Evolutionary conservation across 1,140 invertebrate genomes (phyloP).

Genomic region (Microplitis mediator): DNA sequence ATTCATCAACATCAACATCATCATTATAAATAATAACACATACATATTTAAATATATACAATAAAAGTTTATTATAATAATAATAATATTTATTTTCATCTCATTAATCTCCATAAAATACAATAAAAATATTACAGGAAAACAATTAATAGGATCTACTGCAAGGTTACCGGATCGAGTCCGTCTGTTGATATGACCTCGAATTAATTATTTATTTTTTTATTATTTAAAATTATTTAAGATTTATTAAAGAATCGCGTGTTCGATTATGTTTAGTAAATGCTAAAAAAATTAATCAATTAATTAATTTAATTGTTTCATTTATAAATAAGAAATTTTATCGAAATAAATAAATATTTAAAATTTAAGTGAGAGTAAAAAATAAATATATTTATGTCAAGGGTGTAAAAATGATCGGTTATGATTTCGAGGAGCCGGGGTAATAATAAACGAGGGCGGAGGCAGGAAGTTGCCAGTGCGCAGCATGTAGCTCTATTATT

Average conservation of each 20-base stretch:
- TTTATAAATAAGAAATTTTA: no score
- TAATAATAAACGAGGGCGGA: constrained; percentile 90
- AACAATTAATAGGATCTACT: not conserved
- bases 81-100: not conserved
- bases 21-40: no score
- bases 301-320: no score
- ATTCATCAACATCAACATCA: no score
- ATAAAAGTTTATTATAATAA: no score
- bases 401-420: not conserved
- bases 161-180: not conserved
- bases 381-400: not conserved
- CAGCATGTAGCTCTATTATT: constrained; percentile 85
- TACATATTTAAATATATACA: no score
- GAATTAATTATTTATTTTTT: not conserved
- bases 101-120: not conserved
- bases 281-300: no score
- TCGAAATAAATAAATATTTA: no score
- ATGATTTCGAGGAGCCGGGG: constrained; percentile 62
- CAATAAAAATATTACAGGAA: not conserved
- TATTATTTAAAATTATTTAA: not conserved
- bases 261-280: not conserved
- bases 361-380: no score
- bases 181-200: not conserved
- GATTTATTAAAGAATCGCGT: not conserved
- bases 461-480: constrained; percentile 86